A percentile compares a stretch with the other conserved stretches of the same genome.
Evolutionary conservation across 2,888 invertebrate species (phyloP).

Genomic region (Calliopum simillimum): DNA sequence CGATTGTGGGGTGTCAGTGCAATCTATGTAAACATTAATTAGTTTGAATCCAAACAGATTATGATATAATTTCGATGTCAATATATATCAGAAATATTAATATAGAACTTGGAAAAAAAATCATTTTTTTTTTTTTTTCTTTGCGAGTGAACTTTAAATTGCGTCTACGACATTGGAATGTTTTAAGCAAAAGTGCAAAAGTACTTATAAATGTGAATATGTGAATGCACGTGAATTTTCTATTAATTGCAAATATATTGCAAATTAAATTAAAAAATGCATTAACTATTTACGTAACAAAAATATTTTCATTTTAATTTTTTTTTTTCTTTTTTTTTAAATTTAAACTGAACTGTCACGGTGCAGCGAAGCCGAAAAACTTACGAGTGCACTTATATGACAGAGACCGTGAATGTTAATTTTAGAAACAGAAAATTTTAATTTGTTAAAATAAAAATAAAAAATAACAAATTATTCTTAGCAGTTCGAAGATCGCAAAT

Average conservation of each 20-base stretch:
- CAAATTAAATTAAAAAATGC: conserved; percentile 7
- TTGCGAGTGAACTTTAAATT: background rate
- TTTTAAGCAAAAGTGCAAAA: background rate
- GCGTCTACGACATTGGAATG: background rate
- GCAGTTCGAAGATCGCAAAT: conserved; percentile 25
- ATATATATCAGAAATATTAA: too few relatives aligned
- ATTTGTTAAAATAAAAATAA: background rate
- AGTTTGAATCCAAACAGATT: conserved; percentile 13
- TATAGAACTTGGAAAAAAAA: background rate
- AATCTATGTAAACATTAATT: conserved; percentile 34
- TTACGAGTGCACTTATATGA: background rate
- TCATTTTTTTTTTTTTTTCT: background rate
- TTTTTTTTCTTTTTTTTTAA: background rate
- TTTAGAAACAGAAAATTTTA: conserved; percentile 39
- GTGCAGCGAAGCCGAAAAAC: conserved; percentile 23
- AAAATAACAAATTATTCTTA: conserved; percentile 43
- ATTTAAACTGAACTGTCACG: conserved; percentile 28
- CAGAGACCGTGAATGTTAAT: conserved; percentile 46
- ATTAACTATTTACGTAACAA: conserved; percentile 30
- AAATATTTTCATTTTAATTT: background rate
- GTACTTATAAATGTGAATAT: background rate
- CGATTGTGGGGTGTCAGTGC: conserved; percentile 35
- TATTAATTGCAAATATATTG: background rate
- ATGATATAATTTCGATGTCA: background rate
- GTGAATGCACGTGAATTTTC: background rate